Conservation (phyloP, 2,113 vertebrate species). For the Nanger granti region DNA sequence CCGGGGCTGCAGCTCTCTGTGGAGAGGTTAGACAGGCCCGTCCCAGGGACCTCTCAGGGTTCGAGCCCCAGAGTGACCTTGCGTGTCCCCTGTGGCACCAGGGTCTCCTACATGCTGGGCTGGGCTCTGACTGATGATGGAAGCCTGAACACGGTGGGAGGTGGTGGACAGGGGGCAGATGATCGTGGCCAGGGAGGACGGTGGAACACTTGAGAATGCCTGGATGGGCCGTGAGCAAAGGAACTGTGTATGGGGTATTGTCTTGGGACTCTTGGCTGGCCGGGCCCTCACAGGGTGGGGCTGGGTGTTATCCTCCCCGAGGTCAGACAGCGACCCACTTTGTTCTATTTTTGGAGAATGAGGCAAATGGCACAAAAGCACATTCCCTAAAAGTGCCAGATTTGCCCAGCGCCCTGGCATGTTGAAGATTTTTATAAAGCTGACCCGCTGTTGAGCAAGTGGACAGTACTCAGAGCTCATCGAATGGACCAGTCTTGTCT, state of each 20-base stretch:
- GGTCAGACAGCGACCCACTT: not conserved
- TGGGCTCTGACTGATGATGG: not conserved
- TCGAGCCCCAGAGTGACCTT: too few species aligned
- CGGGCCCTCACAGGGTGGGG: not conserved
- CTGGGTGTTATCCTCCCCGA: not conserved
- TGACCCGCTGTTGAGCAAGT: not conserved
- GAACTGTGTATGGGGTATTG: not conserved
- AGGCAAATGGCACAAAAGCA: not conserved
- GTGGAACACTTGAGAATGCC: accelerated
- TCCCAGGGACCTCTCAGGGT: not conserved
- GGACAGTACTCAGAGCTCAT: not conserved
- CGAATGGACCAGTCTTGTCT: accelerated
- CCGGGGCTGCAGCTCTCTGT: too few species aligned
- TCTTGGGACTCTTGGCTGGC: not conserved
- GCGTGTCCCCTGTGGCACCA: accelerated
- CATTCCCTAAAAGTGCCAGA: not conserved
- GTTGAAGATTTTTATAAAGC: not conserved
- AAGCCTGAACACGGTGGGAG: too few species aligned
- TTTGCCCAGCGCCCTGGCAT: too few species aligned
- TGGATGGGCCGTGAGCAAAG: not conserved
- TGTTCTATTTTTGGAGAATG: not conserved
- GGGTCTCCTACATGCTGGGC: not conserved
- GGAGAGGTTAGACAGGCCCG: accelerated
- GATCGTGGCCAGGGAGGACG: too few species aligned
- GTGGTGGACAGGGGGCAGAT: too few species aligned